A percentile compares a stretch with the other conserved stretches of the same genome.
These are phyloP conservation scores for Carassius carassius DNA, from an alignment of 2,113 vertebrate species.

Conservation along the genomic window DNA sequence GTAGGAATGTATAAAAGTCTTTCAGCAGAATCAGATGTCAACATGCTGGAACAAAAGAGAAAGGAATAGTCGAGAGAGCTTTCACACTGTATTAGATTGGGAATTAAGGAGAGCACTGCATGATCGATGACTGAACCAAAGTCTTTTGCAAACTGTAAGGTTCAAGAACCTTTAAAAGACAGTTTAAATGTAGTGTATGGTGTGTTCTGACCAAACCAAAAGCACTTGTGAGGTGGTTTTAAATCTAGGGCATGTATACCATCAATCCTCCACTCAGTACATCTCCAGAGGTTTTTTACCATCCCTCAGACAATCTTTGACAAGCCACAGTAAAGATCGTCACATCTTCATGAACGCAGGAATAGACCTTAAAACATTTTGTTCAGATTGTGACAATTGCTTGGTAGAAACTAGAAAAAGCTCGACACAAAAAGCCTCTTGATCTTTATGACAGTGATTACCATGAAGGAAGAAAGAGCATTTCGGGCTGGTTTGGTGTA, in stretches of 20 bases:
- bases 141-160: neutral
- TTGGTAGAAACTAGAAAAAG: neutral
- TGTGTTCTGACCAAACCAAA: constrained; percentile 1
- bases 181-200: neutral
- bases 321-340: neutral
- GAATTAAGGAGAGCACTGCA: neutral
- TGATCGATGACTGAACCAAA: neutral
- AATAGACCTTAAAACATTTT: neutral
- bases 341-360: neutral
- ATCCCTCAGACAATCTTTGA: neutral
- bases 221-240: neutral
- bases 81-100: constrained; percentile 22
- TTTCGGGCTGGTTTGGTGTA: constrained; percentile 4
- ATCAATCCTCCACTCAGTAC: neutral
- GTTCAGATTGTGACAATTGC: constrained; percentile 1
- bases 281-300: neutral
- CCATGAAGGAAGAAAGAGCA: neutral
- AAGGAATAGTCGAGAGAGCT: neutral
- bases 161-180: neutral
- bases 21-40: constrained; percentile 24
- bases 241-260: neutral
- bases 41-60: neutral
- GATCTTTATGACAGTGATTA: constrained; percentile 23
- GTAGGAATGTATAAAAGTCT: neutral
- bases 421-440: constrained; percentile 3